These are phyloP conservation scores for Heliconius aoede DNA, from an alignment of 2,888 invertebrate species.

Conservation along the genomic window DNA sequence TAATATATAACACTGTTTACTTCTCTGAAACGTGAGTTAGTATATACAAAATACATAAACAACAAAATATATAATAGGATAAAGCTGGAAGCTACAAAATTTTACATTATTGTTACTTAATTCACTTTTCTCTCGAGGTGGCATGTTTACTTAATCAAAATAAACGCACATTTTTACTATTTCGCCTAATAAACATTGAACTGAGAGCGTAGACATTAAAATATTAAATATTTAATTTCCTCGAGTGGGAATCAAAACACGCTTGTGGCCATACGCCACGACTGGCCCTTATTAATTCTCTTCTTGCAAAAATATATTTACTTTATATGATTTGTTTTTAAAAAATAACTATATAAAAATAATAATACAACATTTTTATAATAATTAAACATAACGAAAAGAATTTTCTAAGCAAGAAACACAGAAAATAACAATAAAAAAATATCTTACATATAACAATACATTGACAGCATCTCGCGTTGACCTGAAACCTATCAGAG, in stretches of 20 bases:
- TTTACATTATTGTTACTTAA: background rate
- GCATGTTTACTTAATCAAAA: background rate
- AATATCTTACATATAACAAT: slow-evolving; percentile 24
- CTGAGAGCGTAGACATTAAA: too few species aligned
- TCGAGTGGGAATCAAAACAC: too few species aligned
- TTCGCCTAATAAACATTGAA: background rate
- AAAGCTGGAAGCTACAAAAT: background rate
- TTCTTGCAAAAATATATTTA: background rate
- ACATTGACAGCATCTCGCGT: slow-evolving; percentile 56
- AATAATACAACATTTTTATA: background rate
- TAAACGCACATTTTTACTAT: background rate
- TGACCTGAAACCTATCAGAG: slow-evolving; percentile 52
- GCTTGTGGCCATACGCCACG: too few species aligned
- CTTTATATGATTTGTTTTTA: background rate
- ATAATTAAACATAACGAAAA: background rate
- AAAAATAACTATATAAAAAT: background rate
- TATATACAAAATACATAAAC: background rate
- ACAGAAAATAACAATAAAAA: background rate
- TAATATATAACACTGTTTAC: background rate
- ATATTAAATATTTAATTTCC: too few species aligned
- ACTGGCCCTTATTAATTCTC: too few species aligned
- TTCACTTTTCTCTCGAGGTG: background rate
- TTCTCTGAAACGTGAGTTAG: slow-evolving; percentile 1
- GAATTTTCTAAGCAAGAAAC: background rate
- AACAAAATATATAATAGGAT: background rate